Evolutionary conservation across 2,797 vertebrate genomes (phyloP).

Genomic region (Serranus cabrilla): DNA sequence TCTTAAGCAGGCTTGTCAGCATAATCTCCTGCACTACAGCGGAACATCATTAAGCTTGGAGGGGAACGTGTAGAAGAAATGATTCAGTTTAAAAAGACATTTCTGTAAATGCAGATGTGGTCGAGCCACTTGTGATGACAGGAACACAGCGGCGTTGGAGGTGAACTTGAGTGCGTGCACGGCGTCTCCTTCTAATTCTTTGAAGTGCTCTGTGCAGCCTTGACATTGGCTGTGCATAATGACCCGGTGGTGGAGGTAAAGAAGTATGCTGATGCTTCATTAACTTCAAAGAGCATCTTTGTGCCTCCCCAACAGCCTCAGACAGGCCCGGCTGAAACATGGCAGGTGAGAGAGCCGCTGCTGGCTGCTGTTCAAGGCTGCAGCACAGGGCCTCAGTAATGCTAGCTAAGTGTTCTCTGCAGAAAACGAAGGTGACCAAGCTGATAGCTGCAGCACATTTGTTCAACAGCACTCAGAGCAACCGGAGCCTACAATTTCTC

Average conservation of each 20-base stretch:
- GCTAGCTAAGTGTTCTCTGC: conserved; percentile 50
- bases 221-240: conserved; percentile 66
- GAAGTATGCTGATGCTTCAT: conserved; percentile 74
- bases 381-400: conserved; percentile 41
- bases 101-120: neutral
- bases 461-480: conserved; percentile 26
- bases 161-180: conserved; percentile 39
- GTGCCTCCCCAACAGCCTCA: conserved; percentile 55
- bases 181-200: conserved; percentile 28
- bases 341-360: conserved; percentile 61
- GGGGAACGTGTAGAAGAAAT: neutral
- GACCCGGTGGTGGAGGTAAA: conserved; percentile 63
- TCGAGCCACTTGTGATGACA: conserved; percentile 4
- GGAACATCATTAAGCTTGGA: neutral
- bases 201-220: conserved; percentile 43
- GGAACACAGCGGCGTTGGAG: conserved; percentile 15
- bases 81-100: neutral
- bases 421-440: conserved; percentile 46
- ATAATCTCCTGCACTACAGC: neutral
- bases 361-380: conserved; percentile 75
- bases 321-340: conserved; percentile 56
- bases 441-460: conserved; percentile 15
- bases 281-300: conserved; percentile 77
- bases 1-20: conserved; percentile 46
- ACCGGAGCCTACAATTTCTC: conserved; percentile 14